phyloP scores from a whole-genome alignment of 2,113 vertebrate species.

The Sisor rabdophorus region DNA sequence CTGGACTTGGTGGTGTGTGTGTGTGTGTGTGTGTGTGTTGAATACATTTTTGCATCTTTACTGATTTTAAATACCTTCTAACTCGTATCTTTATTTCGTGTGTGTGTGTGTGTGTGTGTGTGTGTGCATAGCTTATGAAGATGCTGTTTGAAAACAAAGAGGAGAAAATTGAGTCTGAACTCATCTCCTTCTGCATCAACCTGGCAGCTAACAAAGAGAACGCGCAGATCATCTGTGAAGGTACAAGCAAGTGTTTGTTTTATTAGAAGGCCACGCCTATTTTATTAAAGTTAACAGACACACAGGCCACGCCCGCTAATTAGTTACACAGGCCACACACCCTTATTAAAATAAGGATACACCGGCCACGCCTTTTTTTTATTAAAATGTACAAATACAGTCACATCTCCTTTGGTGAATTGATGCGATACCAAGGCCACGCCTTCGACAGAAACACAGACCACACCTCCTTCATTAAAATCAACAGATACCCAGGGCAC shows the following conservation, averaged over 20 bases:
- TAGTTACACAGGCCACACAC: background rate
- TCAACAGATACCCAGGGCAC: background rate
- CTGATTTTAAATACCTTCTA: background rate
- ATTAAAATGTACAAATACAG: background rate
- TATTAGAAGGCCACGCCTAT: no score
- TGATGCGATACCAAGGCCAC: background rate
- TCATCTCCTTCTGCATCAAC: slow-evolving; percentile 96
- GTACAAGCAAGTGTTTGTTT: slow-evolving; percentile 58
- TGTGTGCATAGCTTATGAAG: slow-evolving; percentile 82
- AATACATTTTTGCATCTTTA: background rate
- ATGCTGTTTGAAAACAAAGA: slow-evolving; percentile 84
- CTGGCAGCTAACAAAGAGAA: slow-evolving; percentile 93
- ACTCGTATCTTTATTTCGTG: background rate
- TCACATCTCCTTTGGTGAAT: background rate
- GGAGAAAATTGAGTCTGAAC: slow-evolving; percentile 80
- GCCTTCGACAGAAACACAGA: background rate
- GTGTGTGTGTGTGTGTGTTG: slow-evolving; percentile 72
- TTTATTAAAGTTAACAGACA: background rate
- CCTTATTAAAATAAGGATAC: background rate
- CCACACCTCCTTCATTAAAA: background rate
- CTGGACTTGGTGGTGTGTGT: slow-evolving; percentile 86
- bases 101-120: slow-evolving; percentile 9
- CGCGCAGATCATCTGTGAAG: slow-evolving; percentile 92
- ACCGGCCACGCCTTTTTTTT: background rate
- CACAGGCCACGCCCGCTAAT: background rate